A percentile compares a stretch with the other conserved stretches of the same genome.
phyloP scores from a whole-genome alignment of 2,888 invertebrate genomes.

The Nomada fucata region DNA sequence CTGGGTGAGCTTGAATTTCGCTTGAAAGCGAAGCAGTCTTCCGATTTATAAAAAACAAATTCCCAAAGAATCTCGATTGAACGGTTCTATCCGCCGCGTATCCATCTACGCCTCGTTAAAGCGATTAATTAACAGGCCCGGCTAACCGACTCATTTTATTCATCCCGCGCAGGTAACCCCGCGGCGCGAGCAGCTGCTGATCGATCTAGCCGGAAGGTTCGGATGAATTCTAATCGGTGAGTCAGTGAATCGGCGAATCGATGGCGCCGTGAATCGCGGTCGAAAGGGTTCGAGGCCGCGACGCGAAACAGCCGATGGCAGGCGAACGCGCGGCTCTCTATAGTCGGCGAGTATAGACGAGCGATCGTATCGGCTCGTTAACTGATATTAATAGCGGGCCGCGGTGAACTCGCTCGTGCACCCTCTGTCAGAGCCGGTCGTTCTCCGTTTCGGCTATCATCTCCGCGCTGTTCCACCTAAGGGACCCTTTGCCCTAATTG shows the following conservation, averaged over 20 bases:
- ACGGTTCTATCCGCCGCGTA: not conserved
- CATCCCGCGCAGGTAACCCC: not conserved
- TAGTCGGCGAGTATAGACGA: conserved; percentile 70
- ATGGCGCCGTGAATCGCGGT: conserved; percentile 66
- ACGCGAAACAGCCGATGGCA: conserved; percentile 43
- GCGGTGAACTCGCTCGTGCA: conserved; percentile 74
- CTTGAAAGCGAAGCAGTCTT: no score
- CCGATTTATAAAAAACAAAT: no score
- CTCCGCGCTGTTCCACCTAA: conserved; percentile 43
- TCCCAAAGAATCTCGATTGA: not conserved
- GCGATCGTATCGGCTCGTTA: conserved; percentile 84
- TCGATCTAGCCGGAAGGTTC: conserved; percentile 17
- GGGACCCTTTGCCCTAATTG: conserved; percentile 79
- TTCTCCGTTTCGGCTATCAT: conserved; percentile 8
- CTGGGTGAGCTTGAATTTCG: no score
- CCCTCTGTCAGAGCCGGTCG: conserved; percentile 3
- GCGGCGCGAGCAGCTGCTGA: not conserved
- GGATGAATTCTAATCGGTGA: conserved; percentile 61
- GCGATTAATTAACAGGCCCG: not conserved
- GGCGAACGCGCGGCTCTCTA: conserved; percentile 56
- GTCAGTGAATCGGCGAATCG: conserved; percentile 74
- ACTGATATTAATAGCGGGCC: conserved; percentile 84
- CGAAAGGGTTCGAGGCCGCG: conserved; percentile 46
- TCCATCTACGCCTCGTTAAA: not conserved
- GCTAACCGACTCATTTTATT: not conserved